Evolutionary conservation across 2,797 vertebrate genomes (phyloP), one percentile per base, ranked within the genome.

Genomic region (Chaetodon trifasciatus): DNA sequence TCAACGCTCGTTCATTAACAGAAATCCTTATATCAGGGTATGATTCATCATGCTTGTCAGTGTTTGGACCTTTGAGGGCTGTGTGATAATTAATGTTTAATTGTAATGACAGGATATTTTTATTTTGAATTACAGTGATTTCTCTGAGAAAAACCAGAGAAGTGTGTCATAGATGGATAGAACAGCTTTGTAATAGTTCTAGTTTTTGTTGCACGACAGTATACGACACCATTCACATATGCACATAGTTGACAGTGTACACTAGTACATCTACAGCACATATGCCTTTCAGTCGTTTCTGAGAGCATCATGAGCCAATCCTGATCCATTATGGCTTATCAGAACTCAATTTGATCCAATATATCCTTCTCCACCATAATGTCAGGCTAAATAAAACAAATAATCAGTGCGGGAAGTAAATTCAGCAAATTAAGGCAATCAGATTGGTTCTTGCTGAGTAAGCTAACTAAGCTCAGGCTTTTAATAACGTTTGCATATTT

Each of bases 401-500:
- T 55, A 74, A 70, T 67, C n/a, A 76, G 19, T 42, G 21, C 62
- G 57, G 42, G 11, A 72, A 74, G 52, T 77, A 16, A 61, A 71
- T 71, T 63, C 13, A 50, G 32, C 53, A 83, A 53, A 84, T 83
- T 70, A 76, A 32, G 46, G 39, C 39, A 40, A 75, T 60, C n/a
- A 71, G 46, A 55, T 61, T 78, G 19, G 50, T 77, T 52, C n/a
- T 64, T 81, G 66, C 81, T 79, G 70, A 81, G 56, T 23, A 78
- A 58, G 37, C 46, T 71, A 21, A 28, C 62, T 6, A 11, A 76
- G 50, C 47, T 47, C 15, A 5, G 70, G 61, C 56, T 61, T 79
- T 71, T 60, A 68, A 67, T 79, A 50, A 21, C 4, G 11, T 80
- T 70, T 87, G 52, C 78, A 85, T 86, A 76, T 80, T 90, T 85